Percentiles rank a stretch among this genome's conserved stretches.
Evolutionary conservation across 2,113 vertebrate genomes (phyloP).

Genomic region (Macrotis lagotis): DNA sequence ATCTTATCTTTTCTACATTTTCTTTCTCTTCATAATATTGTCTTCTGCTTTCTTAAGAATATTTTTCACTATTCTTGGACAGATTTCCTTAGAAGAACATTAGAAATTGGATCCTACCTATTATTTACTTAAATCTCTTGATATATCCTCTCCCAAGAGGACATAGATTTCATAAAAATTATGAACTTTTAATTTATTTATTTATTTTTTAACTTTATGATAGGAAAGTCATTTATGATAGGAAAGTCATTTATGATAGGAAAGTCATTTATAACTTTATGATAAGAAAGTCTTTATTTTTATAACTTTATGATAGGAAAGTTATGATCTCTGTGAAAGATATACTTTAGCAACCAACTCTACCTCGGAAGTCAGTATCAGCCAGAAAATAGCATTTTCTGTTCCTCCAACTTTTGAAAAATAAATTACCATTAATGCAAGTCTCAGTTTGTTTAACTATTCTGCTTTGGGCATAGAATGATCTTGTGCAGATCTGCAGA

Average conservation of each 20-base stretch:
- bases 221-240: background rate
- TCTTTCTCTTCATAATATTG: background rate
- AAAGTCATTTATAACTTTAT: background rate
- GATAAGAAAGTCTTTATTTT: background rate
- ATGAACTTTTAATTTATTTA: background rate
- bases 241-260: background rate
- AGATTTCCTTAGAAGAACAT: background rate
- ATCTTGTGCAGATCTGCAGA: no score
- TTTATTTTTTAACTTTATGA: background rate
- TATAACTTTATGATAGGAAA: no score
- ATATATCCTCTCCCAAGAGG: background rate
- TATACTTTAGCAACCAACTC: background rate
- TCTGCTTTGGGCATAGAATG: no score
- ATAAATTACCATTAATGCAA: background rate
- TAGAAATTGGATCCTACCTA: background rate
- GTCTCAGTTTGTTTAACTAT: no score
- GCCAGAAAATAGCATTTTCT: background rate
- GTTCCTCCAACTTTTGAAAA: background rate
- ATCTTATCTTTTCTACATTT: background rate
- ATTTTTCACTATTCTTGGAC: background rate
- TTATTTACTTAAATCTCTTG: background rate
- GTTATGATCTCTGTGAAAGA: background rate
- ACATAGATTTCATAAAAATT: background rate
- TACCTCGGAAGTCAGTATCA: background rate
- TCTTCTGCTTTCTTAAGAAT: background rate